Evolutionary conservation across 2,888 invertebrate genomes (phyloP).

Genomic region (Tachina fera): DNA sequence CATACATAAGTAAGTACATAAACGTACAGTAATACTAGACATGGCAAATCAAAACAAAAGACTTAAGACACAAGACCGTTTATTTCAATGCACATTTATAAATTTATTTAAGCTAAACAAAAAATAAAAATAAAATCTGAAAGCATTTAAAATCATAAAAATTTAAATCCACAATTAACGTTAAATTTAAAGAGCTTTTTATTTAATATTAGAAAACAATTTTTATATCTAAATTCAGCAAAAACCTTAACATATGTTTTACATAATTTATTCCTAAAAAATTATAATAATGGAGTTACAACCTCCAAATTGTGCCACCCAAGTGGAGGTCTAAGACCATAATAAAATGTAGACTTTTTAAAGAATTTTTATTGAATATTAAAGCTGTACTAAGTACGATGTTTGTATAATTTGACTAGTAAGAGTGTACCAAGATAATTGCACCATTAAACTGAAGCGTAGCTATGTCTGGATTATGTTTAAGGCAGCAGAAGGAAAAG

Average conservation of each 20-base stretch:
- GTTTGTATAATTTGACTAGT: not conserved
- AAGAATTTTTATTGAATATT: not conserved
- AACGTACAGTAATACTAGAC: not conserved
- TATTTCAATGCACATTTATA: not conserved
- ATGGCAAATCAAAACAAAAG: slow-evolving; percentile 36
- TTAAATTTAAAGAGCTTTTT: slow-evolving; percentile 43
- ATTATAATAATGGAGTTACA: slow-evolving; percentile 31
- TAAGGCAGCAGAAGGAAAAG: not conserved
- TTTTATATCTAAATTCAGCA: not conserved
- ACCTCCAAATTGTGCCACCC: slow-evolving; percentile 52
- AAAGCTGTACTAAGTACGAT: too few relatives aligned
- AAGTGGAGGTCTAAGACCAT: slow-evolving; percentile 22
- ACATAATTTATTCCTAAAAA: not conserved
- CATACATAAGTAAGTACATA: not conserved
- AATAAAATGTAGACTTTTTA: not conserved
- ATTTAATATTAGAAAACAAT: slow-evolving; percentile 19
- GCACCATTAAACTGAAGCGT: slow-evolving; percentile 53
- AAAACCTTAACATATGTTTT: slow-evolving; percentile 1
- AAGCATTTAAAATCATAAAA: slow-evolving; percentile 48
- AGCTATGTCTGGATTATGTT: slow-evolving; percentile 33
- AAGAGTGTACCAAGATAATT: slow-evolving; percentile 30
- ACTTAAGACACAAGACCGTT: slow-evolving; percentile 34
- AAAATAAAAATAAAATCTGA: slow-evolving; percentile 1
- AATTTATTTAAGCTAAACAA: slow-evolving; percentile 2
- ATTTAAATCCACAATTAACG: slow-evolving; percentile 62